Percentiles rank a stretch among this genome's conserved stretches.
These are phyloP conservation scores for Galeopterus variegatus DNA, from an alignment of 2,113 vertebrate genomes.

Conservation along the genomic window DNA sequence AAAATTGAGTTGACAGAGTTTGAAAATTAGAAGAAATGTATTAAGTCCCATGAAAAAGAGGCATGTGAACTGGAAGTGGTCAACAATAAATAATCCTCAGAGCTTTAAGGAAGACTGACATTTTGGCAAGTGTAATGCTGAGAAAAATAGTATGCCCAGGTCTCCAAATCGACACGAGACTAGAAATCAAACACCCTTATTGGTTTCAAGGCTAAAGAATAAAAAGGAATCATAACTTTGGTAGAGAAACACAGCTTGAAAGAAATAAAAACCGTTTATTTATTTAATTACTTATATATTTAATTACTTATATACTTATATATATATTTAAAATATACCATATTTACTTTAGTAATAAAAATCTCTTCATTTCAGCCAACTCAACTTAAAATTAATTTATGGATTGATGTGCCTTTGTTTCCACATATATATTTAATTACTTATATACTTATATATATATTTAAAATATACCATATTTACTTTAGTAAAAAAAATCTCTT, in stretches of 20 bases:
- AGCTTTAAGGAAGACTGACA: neutral
- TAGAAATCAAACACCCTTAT: neutral
- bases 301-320: neutral
- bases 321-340: neutral
- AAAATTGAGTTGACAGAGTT: conserved; percentile 12
- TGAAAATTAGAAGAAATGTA: conserved; percentile 58
- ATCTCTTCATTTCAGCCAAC: conserved; percentile 14
- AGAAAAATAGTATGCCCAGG: neutral
- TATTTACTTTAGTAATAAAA: neutral
- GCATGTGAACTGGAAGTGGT: neutral
- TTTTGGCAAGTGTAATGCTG: neutral
- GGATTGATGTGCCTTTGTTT: conserved; percentile 42
- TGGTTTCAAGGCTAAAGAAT: conserved; percentile 40
- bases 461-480: neutral
- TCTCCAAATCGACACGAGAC: neutral
- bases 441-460: neutral
- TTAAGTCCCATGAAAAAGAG: neutral
- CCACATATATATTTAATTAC: neutral
- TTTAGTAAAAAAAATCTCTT: conserved; percentile 9
- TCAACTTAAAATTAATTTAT: conserved; percentile 46
- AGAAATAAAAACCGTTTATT: neutral
- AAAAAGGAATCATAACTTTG: neutral
- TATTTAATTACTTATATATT: conserved; percentile 10
- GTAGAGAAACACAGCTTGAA: neutral
- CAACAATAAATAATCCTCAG: conserved; percentile 9